phyloP scores from a whole-genome alignment of 1,140 invertebrate genomes.

The Episyrphus balteatus region DNA sequence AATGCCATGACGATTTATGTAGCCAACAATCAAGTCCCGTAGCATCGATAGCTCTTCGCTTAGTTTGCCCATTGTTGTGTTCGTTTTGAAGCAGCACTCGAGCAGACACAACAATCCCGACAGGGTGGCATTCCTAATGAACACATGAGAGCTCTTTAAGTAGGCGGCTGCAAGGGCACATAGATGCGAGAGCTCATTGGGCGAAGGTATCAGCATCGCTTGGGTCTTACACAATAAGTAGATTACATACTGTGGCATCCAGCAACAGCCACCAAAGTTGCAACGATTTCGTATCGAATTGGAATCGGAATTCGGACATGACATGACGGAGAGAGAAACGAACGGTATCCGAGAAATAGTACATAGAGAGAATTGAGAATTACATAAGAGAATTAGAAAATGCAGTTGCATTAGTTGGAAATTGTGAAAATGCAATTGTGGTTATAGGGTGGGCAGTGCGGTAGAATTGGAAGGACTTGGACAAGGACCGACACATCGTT shows the following conservation, averaged over 20 bases:
- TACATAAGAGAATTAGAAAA: not conserved
- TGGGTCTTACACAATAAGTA: slow-evolving; percentile 35
- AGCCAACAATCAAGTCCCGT: slow-evolving; percentile 53
- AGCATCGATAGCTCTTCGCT: slow-evolving; percentile 49
- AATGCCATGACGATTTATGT: slow-evolving; percentile 54
- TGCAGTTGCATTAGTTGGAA: not conserved
- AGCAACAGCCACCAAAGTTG: not conserved
- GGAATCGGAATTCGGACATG: no score
- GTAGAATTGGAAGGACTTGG: no score
- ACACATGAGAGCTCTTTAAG: slow-evolving; percentile 41
- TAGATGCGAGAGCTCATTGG: slow-evolving; percentile 25
- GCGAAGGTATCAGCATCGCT: slow-evolving; percentile 29
- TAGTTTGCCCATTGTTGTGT: slow-evolving; percentile 42
- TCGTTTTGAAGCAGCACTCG: slow-evolving; percentile 48
- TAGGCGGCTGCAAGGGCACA: slow-evolving; percentile 40
- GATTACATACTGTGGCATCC: slow-evolving; percentile 26
- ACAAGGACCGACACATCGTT: no score
- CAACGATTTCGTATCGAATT: no score
- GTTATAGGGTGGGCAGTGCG: no score
- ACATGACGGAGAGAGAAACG: no score
- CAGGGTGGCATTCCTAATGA: slow-evolving; percentile 54
- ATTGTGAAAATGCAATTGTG: not conserved
- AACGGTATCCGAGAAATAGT: no score
- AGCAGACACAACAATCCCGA: slow-evolving; percentile 68
- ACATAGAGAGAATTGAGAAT: not conserved